These are phyloP conservation scores for Mixornis gularis DNA, from an alignment of 2,113 vertebrate genomes.

Conservation along the genomic window DNA sequence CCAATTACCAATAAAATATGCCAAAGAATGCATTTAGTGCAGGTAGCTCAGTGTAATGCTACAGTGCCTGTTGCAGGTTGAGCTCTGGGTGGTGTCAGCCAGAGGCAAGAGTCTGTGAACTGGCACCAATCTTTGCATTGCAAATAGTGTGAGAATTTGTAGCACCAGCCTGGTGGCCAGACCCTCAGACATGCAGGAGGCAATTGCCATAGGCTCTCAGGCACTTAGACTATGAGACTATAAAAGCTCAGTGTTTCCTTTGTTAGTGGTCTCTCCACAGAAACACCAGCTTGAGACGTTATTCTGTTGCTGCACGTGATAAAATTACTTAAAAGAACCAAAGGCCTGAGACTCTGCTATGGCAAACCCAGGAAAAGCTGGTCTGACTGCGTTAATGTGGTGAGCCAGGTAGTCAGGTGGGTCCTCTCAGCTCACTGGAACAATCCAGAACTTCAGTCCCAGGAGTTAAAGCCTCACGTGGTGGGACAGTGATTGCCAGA, in stretches of 20 bases:
- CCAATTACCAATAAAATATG: not conserved
- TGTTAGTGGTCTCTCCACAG: not conserved
- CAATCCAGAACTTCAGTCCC: not conserved
- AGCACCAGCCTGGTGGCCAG: not conserved
- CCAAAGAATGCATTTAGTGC: not conserved
- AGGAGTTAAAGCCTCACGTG: not conserved
- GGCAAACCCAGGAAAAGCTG: not conserved
- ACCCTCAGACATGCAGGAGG: not conserved
- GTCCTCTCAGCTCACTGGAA: accelerated
- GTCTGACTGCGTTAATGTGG: accelerated
- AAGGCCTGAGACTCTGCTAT: not conserved
- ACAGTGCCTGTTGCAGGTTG: accelerated
- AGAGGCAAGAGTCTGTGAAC: not conserved
- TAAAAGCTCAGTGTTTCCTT: not conserved
- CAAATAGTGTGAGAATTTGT: not conserved
- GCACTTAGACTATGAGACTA: accelerated
- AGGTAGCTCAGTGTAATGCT: not conserved
- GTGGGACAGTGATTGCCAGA: not conserved
- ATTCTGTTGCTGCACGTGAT: not conserved
- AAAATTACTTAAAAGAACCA: not conserved
- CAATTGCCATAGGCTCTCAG: not conserved
- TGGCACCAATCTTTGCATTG: not conserved
- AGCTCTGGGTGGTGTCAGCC: not conserved
- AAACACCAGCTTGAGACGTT: not conserved
- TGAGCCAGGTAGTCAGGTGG: not conserved